These are phyloP conservation scores for Lamellibrachia satsuma DNA, from an alignment of 2,888 invertebrate species.

Conservation along the genomic window DNA sequence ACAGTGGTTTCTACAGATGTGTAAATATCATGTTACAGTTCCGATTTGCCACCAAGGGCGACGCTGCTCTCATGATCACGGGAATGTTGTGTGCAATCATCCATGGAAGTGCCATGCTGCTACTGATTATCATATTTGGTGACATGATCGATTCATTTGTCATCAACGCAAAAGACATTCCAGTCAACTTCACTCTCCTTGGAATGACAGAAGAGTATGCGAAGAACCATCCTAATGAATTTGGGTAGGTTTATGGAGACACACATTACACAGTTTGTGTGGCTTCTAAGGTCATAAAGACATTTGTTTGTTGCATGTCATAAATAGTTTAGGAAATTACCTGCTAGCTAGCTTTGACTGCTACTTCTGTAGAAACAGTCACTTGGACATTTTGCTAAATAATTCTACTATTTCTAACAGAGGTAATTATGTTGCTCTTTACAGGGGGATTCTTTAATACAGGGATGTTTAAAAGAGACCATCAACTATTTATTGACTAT, in stretches of 20 bases:
- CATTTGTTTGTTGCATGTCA: not conserved
- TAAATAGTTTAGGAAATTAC: not conserved
- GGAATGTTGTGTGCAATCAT: constrained; percentile 52
- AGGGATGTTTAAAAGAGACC: not conserved
- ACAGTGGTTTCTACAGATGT: not conserved
- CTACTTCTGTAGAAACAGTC: not conserved
- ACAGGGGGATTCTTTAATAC: not conserved
- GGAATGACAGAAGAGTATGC: not conserved
- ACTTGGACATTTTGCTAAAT: not conserved
- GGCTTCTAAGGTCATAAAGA: too few species aligned
- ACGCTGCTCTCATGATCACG: constrained; percentile 57
- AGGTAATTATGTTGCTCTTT: not conserved
- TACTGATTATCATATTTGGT: constrained; percentile 20
- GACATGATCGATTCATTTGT: not conserved
- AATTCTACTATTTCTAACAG: not conserved
- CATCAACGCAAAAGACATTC: not conserved
- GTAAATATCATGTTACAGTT: constrained; percentile 52
- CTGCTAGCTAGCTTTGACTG: not conserved
- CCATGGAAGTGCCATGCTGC: constrained; percentile 49
- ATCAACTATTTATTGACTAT: not conserved
- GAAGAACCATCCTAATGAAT: too few species aligned
- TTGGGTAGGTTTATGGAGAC: not conserved
- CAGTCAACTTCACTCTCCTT: not conserved
- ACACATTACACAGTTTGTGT: not conserved
- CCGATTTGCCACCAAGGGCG: constrained; percentile 54